Conservation (phyloP, 2,113 vertebrate species). For the Zosterops japonicus region DNA sequence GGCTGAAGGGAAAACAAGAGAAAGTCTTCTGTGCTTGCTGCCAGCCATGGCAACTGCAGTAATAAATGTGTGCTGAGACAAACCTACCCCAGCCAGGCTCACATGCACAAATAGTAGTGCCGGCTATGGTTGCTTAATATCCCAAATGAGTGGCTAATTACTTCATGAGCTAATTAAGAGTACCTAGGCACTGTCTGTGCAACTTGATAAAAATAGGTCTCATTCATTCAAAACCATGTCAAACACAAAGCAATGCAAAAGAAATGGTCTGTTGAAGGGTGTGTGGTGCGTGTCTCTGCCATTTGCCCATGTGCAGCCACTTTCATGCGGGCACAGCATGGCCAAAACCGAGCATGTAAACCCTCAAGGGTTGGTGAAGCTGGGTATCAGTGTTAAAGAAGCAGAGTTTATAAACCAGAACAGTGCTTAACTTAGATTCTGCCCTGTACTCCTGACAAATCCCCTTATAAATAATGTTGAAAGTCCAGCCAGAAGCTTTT, state of each 20-base stretch:
- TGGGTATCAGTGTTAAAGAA: not conserved
- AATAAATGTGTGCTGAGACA: not conserved
- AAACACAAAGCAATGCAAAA: not conserved
- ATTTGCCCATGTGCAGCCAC: not conserved
- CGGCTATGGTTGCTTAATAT: slow-evolving; percentile 21
- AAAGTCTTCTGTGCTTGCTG: not conserved
- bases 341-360: not conserved
- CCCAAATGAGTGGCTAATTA: slow-evolving; percentile 31
- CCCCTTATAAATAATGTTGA: not conserved
- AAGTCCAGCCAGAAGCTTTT: not conserved
- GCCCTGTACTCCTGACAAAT: not conserved
- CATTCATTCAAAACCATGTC: not conserved
- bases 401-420: not conserved
- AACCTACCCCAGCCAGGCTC: not conserved
- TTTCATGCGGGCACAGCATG: not conserved
- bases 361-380: not conserved
- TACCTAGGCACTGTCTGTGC: not conserved
- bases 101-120: not conserved
- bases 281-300: not conserved
- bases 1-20: not conserved
- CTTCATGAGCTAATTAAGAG: slow-evolving; percentile 10
- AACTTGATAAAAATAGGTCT: slow-evolving; percentile 12
- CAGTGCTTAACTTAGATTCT: not conserved
- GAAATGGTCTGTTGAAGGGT: not conserved
- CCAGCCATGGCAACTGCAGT: not conserved